A percentile compares a stretch with the other conserved stretches of the same genome.
phyloP scores from a whole-genome alignment of 2,888 invertebrate species.

The Boloria euphrosyne region DNA sequence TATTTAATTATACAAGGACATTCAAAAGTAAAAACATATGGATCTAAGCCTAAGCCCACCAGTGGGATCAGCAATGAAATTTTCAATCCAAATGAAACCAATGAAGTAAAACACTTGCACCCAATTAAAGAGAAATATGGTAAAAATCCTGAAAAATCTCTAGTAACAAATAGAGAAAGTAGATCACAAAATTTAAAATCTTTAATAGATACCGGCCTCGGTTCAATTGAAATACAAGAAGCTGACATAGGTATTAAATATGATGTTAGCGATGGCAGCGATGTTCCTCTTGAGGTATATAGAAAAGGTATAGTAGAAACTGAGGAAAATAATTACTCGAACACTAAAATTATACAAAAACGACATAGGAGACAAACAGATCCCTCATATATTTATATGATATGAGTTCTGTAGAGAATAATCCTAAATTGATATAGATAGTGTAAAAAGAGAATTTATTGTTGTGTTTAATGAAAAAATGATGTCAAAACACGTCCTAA shows the following conservation, averaged over 20 bases:
- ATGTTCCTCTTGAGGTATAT: slow-evolving; percentile 80
- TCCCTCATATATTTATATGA: slow-evolving; percentile 36
- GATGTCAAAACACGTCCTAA: no score
- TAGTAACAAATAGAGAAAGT: slow-evolving; percentile 54
- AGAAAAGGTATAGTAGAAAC: slow-evolving; percentile 84
- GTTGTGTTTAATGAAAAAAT: no score
- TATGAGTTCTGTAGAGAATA: no score
- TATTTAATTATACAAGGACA: slow-evolving; percentile 93
- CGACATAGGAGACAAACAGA: slow-evolving; percentile 65
- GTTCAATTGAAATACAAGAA: slow-evolving; percentile 82
- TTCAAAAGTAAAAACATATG: slow-evolving; percentile 92
- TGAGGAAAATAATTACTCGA: slow-evolving; percentile 66
- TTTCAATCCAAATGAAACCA: slow-evolving; percentile 73
- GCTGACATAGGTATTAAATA: slow-evolving; percentile 81
- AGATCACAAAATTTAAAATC: slow-evolving; percentile 67
- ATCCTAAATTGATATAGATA: no score
- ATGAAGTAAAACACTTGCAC: slow-evolving; percentile 83
- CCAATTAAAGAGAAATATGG: slow-evolving; percentile 62
- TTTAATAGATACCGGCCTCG: slow-evolving; percentile 67
- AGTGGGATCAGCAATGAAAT: slow-evolving; percentile 75
- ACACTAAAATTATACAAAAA: slow-evolving; percentile 40
- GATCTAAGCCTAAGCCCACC: slow-evolving; percentile 79
- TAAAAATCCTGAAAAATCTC: slow-evolving; percentile 56
- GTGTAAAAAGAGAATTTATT: no score
- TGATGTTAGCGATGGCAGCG: slow-evolving; percentile 79